A percentile compares a stretch with the other conserved stretches of the same genome.
Conservation (phyloP, 2,888 invertebrate genomes). For the Ferrisia virgata region DNA sequence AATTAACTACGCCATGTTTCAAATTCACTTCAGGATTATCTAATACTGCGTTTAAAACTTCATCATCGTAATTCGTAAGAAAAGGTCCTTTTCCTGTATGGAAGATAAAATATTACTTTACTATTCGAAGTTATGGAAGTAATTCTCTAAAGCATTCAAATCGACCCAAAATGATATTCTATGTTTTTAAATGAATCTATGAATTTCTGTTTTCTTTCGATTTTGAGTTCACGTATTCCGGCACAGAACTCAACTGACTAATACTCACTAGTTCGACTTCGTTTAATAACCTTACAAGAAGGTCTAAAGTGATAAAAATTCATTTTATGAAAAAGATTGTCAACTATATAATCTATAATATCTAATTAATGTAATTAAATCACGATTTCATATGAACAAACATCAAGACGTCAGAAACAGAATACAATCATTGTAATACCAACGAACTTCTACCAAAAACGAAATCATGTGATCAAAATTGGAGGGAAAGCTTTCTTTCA, state of each 20-base stretch:
- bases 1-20: constrained; percentile 14
- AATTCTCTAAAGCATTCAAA: no score
- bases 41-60: not conserved
- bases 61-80: constrained; percentile 1
- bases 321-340: not conserved
- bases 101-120: not conserved
- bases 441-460: not conserved
- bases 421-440: not conserved
- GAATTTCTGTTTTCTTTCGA: not conserved
- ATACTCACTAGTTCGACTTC: constrained; percentile 39
- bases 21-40: not conserved
- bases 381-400: no score
- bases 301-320: constrained; percentile 42
- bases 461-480: not conserved
- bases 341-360: not conserved
- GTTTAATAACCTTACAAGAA: constrained; percentile 39
- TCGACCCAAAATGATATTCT: no score
- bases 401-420: no score
- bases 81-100: constrained; percentile 28
- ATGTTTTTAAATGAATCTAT: not conserved
- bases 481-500: constrained; percentile 24
- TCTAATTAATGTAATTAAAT: not conserved
- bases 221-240: not conserved
- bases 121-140: no score
- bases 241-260: not conserved